Conservation (phyloP, 2,888 invertebrate species). For the Cetonia aurata region DNA sequence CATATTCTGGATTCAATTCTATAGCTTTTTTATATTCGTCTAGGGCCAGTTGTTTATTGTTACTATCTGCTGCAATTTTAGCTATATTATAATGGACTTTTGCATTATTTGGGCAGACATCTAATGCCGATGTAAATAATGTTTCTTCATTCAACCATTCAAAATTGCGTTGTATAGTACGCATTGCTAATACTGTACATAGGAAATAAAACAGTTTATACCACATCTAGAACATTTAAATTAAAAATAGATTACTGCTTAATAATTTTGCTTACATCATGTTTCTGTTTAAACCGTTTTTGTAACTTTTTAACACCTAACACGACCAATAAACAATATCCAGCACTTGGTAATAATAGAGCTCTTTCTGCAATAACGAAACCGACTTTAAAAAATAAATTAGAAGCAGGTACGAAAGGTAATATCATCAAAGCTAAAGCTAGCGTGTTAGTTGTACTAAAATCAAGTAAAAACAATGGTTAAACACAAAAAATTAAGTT, state of each 20-base stretch:
- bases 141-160: conserved; percentile 87
- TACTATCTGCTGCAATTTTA: conserved; percentile 84
- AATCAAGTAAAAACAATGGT: conserved; percentile 20
- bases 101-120: conserved; percentile 93
- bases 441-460: conserved; percentile 46
- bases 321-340: conserved; percentile 79
- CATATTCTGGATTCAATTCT: conserved; percentile 81
- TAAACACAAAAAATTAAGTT: neutral
- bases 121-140: conserved; percentile 84
- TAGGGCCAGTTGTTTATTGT: conserved; percentile 78
- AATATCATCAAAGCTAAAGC: conserved; percentile 73
- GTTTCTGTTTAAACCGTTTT: conserved; percentile 50
- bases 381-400: conserved; percentile 87
- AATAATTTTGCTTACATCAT: conserved; percentile 54
- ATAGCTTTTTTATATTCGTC: conserved; percentile 76
- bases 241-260: neutral
- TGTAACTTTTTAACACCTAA: conserved; percentile 72
- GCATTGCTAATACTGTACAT: conserved; percentile 58
- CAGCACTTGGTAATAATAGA: conserved; percentile 85
- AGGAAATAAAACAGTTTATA: conserved; percentile 50
- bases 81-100: conserved; percentile 95
- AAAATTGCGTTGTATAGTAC: conserved; percentile 74
- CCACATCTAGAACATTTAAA: conserved; percentile 34
- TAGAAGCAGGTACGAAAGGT: conserved; percentile 88
- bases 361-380: conserved; percentile 92